Base-by-base conservation (phyloP, 2,797 vertebrate genomes). In the Catamblyrhynchus diadema region DNA sequence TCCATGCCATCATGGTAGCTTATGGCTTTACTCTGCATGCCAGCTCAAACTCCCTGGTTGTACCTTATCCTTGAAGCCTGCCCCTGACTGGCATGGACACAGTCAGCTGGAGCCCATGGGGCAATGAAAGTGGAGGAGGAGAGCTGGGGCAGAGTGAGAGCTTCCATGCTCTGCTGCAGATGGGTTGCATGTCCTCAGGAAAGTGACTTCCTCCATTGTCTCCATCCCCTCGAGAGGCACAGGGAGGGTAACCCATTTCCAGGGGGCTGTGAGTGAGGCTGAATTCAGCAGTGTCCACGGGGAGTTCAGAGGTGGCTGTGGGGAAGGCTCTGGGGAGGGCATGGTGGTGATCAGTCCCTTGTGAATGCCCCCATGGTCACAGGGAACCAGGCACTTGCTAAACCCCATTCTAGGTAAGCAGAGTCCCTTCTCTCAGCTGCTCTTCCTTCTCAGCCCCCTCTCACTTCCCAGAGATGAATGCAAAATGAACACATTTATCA, bases 401-500 rank as follows among this genome's bases (percentile, higher is more conserved):
- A 92, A 74, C 22, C 35, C 14, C 6, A 2, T 89, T 92, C 47
- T 56, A 41, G 61, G 57, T 25, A 60, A 90, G 60, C 56, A 71
- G 50, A 90, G 62, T 50, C 37, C 23, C 45, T 90, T 62, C 48
- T 80, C 80, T 87, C 41, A 60, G 61, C 77, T 79, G 69, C n/a
- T 86, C 41, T 85, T 92, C 54, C 45, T 88, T 90, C 37, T 85
- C 82, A 81, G 70, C 51, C 54, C 42, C 32, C 25, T 95, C 79
- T 91, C 0, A 2, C 44, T 94, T 95, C 81, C 39, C 74, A 81
- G 81, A 61, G 32, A 78, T 69, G 86, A 92, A 86, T 90, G 62
- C 57, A 74, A 94, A 95, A 93, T 96, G 61, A 95, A 89, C 91
- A 85, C 73, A 81, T 96, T 96, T 96, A 85, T 94, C 91, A 91